Evolutionary conservation across 2,113 vertebrate genomes (phyloP), one percentile per base, ranked within the genome.

Genomic region (Tauraco erythrolophus): DNA sequence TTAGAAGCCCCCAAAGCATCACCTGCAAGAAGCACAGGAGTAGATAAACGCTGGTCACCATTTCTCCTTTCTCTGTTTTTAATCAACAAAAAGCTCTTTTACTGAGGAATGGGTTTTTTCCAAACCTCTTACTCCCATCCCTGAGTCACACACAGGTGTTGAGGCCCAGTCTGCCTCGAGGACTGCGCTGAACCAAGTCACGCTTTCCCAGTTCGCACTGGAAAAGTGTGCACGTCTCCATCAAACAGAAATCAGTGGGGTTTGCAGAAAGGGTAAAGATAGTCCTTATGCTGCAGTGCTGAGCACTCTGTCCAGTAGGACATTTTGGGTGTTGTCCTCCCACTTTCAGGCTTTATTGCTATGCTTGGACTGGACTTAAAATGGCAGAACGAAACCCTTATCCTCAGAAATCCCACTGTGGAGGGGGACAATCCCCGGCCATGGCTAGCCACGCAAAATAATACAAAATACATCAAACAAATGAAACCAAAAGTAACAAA

Each of bases 401-500:
- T 25, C 39, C 39, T 77, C 50, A 60, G 82, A 62, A 64, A 66
- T 7, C 22, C 37, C 91, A 37, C 25, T 23, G 39, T 61, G 43
- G 75, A 72, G 88, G 51, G 48, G 17, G 85, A 27, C 1, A 9
- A 35, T 6, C 89, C 77, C 84, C 10, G 6, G 77, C 39, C 84
- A 58, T 37, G 88, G 93, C 96, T 92, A 95, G 94, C 95, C 97
- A 62, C 74, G 50, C 93, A 74, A 92, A 93, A 62, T 33, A 75
- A 94, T 10, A 89, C 60, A 35, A 27, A 94, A 31, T 17, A 60
- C 83, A 96, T 65, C 72, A 87, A 96, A 94, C 41, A 70, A 96
- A 93, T 51, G 33, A 48, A 97, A 96, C 60, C 62, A 60, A 96
- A 97, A 94, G 61, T 23, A 95, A 91, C 53, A 76, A 88, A 95